Conservation (phyloP, 2,888 invertebrate species). For the Endomychus coccineus region DNA sequence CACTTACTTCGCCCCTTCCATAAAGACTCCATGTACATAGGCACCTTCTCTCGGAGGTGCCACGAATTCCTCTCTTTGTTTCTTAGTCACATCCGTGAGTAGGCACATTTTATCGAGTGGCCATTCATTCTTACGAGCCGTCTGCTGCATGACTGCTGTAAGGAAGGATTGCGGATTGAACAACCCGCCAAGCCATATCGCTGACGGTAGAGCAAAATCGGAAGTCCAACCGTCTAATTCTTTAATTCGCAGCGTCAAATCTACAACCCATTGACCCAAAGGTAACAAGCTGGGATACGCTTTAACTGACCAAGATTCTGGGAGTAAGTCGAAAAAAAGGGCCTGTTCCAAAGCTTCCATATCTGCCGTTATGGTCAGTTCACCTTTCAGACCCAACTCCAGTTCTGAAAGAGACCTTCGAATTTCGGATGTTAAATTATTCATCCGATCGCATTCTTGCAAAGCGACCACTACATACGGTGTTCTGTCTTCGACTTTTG, state of each 20-base stretch:
- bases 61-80: constrained; percentile 74
- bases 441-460: constrained; percentile 95
- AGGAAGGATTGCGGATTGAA: constrained; percentile 96
- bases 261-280: constrained; percentile 69
- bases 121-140: constrained; percentile 92
- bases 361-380: constrained; percentile 83
- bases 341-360: constrained; percentile 85
- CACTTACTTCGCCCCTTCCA: constrained; percentile 72
- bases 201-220: constrained; percentile 78
- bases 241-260: constrained; percentile 68
- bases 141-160: constrained; percentile 96
- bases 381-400: constrained; percentile 86
- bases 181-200: constrained; percentile 91
- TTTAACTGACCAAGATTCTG: constrained; percentile 72
- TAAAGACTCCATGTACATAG: constrained; percentile 78
- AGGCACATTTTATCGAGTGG: constrained; percentile 94
- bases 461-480: constrained; percentile 88
- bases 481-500: constrained; percentile 79
- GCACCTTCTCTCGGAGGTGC: constrained; percentile 86
- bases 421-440: constrained; percentile 74
- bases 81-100: constrained; percentile 91
- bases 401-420: constrained; percentile 74
- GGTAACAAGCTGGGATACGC: constrained; percentile 86
- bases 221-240: constrained; percentile 83
- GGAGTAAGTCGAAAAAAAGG: constrained; percentile 86